Percentiles rank a stretch among this genome's conserved stretches.
phyloP scores from a whole-genome alignment of 2,797 vertebrate species.

The Microtus obscurus region DNA sequence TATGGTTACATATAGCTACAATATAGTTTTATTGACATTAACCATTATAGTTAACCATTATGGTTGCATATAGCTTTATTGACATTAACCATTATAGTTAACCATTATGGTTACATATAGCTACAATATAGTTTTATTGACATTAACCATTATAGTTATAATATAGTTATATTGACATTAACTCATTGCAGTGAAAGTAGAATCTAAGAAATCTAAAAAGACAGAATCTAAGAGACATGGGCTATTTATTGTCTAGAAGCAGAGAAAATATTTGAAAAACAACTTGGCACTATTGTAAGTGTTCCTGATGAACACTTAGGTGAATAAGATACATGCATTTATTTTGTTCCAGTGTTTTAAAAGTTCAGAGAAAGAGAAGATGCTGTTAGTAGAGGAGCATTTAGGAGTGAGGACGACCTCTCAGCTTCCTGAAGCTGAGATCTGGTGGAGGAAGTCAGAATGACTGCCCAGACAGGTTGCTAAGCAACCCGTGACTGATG shows the following conservation, averaged over 20 bases:
- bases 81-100: background rate
- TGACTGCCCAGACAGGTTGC: background rate
- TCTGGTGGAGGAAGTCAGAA: background rate
- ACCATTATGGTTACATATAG: too few species aligned
- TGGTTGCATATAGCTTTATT: too few species aligned
- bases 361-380: background rate
- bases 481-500: background rate
- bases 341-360: constrained; percentile 25
- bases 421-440: background rate
- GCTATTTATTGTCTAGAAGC: background rate
- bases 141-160: background rate
- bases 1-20: too few species aligned
- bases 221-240: background rate
- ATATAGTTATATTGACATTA: background rate
- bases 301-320: background rate
- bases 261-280: background rate
- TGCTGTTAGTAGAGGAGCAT: background rate
- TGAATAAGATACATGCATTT: background rate
- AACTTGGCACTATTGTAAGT: background rate
- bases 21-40: background rate
- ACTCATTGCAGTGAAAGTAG: background rate
- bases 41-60: background rate
- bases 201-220: background rate
- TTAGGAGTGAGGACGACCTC: background rate
- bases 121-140: too few species aligned